Evolutionary conservation across 64 coral and sea anemone species (phyloP), one percentile per base, ranked within the genome.

Genomic region (Dendrophyllia cribrosa): DNA sequence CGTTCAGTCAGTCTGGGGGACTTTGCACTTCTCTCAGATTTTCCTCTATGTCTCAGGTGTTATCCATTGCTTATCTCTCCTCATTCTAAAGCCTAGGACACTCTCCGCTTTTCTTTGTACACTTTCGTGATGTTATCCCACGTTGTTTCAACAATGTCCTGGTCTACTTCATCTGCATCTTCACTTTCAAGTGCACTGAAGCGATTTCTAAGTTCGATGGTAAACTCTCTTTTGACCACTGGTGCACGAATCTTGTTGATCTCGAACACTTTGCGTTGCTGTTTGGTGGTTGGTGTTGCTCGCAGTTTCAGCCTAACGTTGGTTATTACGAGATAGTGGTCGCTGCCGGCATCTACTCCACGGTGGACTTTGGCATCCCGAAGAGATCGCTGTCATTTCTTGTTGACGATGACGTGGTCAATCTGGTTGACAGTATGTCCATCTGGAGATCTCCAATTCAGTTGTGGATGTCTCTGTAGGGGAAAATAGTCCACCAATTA

Each of bases 1-100:
- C 55, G 55, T 23, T 83, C 14, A 52, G 15, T 48, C 55, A 83
- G 79, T 58, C 79, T 83, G 19, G 79, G n/a, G 61, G 79, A 83
- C 55, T 83, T 83, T 58, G 15, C 34, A 58, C 22, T 83, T 5
- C 79, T 17, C 55, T 83, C 56, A 16, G 15, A 83, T 65, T 62
- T 83, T 83, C 79, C 55, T 43, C 79, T 55, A 34, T 34, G 34
- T 34, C 34, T 34, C 34, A 34, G 34, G 34, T 34, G 34, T 34
- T 34, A 83, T n/a, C 55, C 79, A 63, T 65, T 83, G 4, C 56
- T 83, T 83, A 58, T 58, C 7, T 58, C 7, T 78, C 43, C 50
- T 78, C 43, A 49, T 78, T 58, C 53, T 51, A 24, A 52, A 78
- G 4, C 75, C 45, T 34, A 34, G 34, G 34, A 51, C 53, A 58